Conservation (phyloP, 1,140 invertebrate species). For the Musca domestica region DNA sequence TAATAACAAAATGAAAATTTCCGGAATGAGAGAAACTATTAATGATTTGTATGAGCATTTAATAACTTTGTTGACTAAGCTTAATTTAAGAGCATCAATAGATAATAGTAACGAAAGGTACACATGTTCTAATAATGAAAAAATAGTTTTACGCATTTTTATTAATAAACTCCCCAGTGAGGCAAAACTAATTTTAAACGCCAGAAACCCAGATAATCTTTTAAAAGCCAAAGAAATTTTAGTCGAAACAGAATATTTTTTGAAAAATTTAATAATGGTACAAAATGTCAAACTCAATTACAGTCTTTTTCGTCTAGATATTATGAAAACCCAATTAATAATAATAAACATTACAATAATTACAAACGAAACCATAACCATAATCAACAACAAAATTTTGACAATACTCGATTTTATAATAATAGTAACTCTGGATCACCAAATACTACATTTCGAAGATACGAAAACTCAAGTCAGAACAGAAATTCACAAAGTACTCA, state of each 20-base stretch:
- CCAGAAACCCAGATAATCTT: background rate
- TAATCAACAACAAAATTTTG: too few relatives aligned
- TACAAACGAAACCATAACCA: background rate
- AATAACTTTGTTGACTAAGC: background rate
- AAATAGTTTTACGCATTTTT: background rate
- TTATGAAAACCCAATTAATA: too few relatives aligned
- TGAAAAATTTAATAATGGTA: slow-evolving; percentile 22
- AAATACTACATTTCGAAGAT: too few relatives aligned
- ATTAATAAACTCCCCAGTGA: background rate
- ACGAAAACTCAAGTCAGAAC: too few relatives aligned
- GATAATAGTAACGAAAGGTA: background rate
- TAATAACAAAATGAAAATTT: too few relatives aligned
- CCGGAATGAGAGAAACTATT: background rate
- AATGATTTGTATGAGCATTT: background rate
- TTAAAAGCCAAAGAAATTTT: too few relatives aligned
- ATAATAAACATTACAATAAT: background rate
- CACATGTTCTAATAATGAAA: background rate
- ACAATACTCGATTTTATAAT: too few relatives aligned
- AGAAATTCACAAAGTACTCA: too few relatives aligned
- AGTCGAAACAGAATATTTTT: slow-evolving; percentile 2
- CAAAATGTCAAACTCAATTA: background rate
- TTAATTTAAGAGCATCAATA: background rate
- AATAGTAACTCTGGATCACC: too few relatives aligned
- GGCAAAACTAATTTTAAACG: background rate
- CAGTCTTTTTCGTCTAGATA: too few relatives aligned